Evolutionary conservation across 2,113 vertebrate genomes (phyloP).

Genomic region (Phyllopteryx taeniolatus): DNA sequence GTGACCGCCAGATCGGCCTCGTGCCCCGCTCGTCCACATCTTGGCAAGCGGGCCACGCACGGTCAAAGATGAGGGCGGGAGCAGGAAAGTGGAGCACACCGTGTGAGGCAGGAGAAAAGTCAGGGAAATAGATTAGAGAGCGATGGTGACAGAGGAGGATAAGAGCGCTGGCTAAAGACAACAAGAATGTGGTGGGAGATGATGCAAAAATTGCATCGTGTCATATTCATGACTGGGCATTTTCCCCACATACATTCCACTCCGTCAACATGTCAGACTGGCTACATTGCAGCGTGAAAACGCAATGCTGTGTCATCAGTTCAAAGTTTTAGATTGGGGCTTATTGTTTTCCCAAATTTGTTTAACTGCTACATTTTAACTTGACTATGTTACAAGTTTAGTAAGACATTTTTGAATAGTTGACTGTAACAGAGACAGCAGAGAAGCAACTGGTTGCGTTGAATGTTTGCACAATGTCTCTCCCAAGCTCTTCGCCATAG

Average conservation of each 20-base stretch:
- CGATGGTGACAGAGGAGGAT: slow-evolving; percentile 3
- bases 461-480: no score
- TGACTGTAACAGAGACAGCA: no score
- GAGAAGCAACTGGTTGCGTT: no score
- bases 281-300: background rate
- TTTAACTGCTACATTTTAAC: no score
- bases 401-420: no score
- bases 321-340: background rate
- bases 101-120: slow-evolving; percentile 1
- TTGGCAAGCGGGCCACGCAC: slow-evolving; percentile 27
- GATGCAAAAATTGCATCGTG: background rate
- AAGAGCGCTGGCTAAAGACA: background rate
- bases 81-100: slow-evolving; percentile 22
- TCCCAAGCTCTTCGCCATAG: no score
- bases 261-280: background rate
- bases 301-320: background rate
- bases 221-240: background rate
- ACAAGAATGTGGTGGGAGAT: background rate
- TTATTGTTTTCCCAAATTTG: background rate
- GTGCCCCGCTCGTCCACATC: slow-evolving; percentile 42
- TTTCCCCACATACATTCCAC: background rate
- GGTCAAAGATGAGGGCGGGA: background rate
- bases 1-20: slow-evolving; percentile 54
- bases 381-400: no score
- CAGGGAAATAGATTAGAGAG: slow-evolving; percentile 5